These are phyloP conservation scores for Pseudoips prasinana DNA, from an alignment of 2,888 invertebrate species.

Conservation along the genomic window DNA sequence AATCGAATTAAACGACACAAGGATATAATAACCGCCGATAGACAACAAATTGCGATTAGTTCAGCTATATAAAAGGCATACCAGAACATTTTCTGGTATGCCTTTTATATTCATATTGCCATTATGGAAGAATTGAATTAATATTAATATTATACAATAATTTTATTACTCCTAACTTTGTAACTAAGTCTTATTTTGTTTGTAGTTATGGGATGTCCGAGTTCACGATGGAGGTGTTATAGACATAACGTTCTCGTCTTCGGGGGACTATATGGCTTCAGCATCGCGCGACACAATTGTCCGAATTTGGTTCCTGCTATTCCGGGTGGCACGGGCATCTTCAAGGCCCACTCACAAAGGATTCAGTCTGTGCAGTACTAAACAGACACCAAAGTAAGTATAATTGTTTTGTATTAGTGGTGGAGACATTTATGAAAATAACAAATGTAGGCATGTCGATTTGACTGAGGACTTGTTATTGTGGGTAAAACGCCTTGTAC, in stretches of 20 bases:
- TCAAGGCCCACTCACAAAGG: slow-evolving; percentile 90
- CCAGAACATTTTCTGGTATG: slow-evolving; percentile 87
- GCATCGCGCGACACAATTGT: slow-evolving; percentile 93
- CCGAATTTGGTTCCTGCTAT: slow-evolving; percentile 92
- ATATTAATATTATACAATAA: too few species aligned
- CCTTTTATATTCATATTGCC: background rate
- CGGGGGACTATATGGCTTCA: slow-evolving; percentile 91
- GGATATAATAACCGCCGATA: slow-evolving; percentile 85
- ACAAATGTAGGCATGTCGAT: too few species aligned
- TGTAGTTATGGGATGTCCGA: slow-evolving; percentile 88
- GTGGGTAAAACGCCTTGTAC: too few species aligned
- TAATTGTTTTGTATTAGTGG: too few species aligned
- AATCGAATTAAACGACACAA: slow-evolving; percentile 92
- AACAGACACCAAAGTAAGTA: slow-evolving; percentile 83
- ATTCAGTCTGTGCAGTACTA: slow-evolving; percentile 93
- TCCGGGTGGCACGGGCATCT: slow-evolving; percentile 88
- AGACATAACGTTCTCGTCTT: slow-evolving; percentile 90
- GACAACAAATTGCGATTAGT: slow-evolving; percentile 89
- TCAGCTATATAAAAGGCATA: slow-evolving; percentile 91
- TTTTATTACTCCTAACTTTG: too few species aligned
- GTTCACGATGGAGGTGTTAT: slow-evolving; percentile 89
- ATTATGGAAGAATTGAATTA: too few species aligned
- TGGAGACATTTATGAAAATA: too few species aligned
- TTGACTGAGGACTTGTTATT: too few species aligned
- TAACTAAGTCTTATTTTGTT: slow-evolving; percentile 8